Conservation (phyloP, 1,140 invertebrate genomes). For the Cotesia typhae region DNA sequence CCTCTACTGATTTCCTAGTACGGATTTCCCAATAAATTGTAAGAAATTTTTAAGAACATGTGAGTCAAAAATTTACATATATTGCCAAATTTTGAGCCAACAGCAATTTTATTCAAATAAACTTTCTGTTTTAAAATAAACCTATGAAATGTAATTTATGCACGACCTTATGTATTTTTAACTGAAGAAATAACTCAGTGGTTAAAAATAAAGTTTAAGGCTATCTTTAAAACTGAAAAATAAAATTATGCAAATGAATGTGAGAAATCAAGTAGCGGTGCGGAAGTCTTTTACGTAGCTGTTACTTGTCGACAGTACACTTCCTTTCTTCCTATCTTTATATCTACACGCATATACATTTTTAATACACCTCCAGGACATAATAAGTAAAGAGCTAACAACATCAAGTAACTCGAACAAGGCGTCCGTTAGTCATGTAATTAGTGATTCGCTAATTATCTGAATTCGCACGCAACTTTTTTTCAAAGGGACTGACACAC, state of each 20-base stretch:
- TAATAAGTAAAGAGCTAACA: conserved; percentile 11
- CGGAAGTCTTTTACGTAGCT: neutral
- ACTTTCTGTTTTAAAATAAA: no score
- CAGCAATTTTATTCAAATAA: no score
- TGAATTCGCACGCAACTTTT: conserved; percentile 27
- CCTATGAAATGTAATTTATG: no score
- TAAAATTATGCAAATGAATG: conserved; percentile 16
- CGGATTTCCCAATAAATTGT: no score
- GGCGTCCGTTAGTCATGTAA: conserved; percentile 24
- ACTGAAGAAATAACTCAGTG: neutral
- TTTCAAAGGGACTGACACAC: neutral
- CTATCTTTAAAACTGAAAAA: neutral
- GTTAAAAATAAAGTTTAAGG: neutral
- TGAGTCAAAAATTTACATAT: no score
- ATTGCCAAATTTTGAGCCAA: no score
- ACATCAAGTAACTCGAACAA: conserved; percentile 20
- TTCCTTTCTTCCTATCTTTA: conserved; percentile 14
- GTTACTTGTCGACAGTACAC: neutral
- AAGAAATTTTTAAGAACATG: no score
- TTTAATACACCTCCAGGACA: neutral
- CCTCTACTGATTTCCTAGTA: no score
- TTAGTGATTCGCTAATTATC: conserved; percentile 34
- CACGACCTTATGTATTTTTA: neutral
- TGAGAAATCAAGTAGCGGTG: neutral
- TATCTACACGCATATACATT: neutral